A percentile compares a stretch with the other conserved stretches of the same genome.
phyloP scores from a whole-genome alignment of 2,888 invertebrate genomes.

The Stictocephala bisonia region DNA sequence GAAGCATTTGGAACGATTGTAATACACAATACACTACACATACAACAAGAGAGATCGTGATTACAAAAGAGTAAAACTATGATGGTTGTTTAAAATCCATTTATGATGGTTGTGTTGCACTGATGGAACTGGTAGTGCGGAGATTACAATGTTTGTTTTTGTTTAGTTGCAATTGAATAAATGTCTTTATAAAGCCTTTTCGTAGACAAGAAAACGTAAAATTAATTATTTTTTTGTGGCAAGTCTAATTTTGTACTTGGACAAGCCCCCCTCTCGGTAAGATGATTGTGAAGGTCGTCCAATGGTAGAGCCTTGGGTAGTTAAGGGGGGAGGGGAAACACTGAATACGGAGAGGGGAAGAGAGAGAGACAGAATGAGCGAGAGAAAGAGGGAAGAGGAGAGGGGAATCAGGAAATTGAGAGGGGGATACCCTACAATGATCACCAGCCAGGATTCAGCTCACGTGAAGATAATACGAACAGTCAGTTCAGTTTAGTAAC shows the following conservation, averaged over 20 bases:
- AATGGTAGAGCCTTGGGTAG: conserved; percentile 12
- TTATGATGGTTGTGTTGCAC: too few relatives aligned
- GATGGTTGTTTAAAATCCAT: too few relatives aligned
- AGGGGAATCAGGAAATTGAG: conserved; percentile 50
- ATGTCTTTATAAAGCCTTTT: too few relatives aligned
- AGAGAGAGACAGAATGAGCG: too few relatives aligned
- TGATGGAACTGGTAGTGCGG: too few relatives aligned
- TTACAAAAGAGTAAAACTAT: too few relatives aligned
- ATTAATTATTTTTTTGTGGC: conserved; percentile 31
- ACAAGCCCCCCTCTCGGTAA: conserved; percentile 40
- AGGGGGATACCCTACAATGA: conserved; percentile 47
- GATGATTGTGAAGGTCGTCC: conserved; percentile 46
- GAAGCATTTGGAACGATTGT: too few relatives aligned
- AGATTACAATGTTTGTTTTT: too few relatives aligned
- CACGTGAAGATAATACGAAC: conserved; percentile 46
- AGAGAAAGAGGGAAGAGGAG: conserved; percentile 26
- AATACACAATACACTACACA: too few relatives aligned
- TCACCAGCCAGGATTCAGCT: conserved; percentile 48
- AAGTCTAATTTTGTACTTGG: conserved; percentile 47
- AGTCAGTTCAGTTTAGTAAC: conserved; percentile 20
- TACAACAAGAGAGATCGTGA: too few relatives aligned
- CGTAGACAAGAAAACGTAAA: too few relatives aligned
- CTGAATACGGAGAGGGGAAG: conserved; percentile 46
- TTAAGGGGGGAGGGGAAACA: conserved; percentile 45
- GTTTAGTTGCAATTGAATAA: too few relatives aligned